A percentile compares a stretch with the other conserved stretches of the same genome.
Conservation (phyloP, 2,113 vertebrate species). For the Polypterus senegalus region DNA sequence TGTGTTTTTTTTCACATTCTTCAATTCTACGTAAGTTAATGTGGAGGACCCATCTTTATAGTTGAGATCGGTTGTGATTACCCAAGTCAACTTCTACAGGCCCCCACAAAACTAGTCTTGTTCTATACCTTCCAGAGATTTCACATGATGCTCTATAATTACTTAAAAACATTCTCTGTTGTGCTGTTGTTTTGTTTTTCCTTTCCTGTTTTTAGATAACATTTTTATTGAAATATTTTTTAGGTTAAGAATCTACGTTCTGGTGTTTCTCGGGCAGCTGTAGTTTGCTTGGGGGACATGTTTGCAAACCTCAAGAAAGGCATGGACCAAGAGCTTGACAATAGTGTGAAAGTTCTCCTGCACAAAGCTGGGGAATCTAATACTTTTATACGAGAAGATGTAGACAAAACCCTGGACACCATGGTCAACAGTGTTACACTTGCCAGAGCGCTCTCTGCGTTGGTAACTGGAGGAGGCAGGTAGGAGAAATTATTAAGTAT, state of each 20-base stretch:
- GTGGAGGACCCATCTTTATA: neutral
- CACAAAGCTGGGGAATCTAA: conserved; percentile 82
- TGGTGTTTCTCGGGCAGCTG: conserved; percentile 79
- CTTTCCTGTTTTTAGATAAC: conserved; percentile 13
- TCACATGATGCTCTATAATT: neutral
- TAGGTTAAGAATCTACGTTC: conserved; percentile 94
- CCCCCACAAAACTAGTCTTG: neutral
- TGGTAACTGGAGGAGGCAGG: conserved; percentile 79
- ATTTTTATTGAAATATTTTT: conserved; percentile 1
- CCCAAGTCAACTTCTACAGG: neutral
- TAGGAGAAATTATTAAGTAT: conserved; percentile 27
- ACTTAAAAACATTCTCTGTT: neutral
- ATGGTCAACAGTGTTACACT: conserved; percentile 85
- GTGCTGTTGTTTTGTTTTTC: neutral
- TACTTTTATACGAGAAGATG: conserved; percentile 83
- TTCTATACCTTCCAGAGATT: neutral
- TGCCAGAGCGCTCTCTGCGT: conserved; percentile 61
- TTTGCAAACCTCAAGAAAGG: conserved; percentile 69
- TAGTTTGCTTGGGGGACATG: conserved; percentile 75
- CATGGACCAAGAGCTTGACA: conserved; percentile 91
- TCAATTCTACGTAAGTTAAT: too few relatives aligned
- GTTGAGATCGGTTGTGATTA: neutral
- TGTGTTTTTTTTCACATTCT: too few relatives aligned
- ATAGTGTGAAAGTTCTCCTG: conserved; percentile 68
- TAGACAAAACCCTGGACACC: conserved; percentile 72